Evolutionary conservation across 2,113 vertebrate species (phyloP).

Genomic region (Beaufortia kweichowensis): DNA sequence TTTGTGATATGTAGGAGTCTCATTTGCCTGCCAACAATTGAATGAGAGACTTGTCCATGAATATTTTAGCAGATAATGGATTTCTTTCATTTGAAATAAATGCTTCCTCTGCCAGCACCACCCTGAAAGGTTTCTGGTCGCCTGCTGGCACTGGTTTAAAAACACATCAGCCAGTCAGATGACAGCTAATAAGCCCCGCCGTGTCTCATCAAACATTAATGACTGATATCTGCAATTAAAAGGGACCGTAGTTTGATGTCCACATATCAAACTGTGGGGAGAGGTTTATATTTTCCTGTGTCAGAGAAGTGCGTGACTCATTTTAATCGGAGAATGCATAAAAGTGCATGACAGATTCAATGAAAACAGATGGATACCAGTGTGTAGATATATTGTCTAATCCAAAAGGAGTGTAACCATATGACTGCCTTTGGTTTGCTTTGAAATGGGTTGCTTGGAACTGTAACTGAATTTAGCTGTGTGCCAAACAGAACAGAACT

Average conservation of each 20-base stretch:
- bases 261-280: constrained; percentile 38
- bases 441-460: constrained; percentile 32
- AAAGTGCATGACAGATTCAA: constrained; percentile 44
- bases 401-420: constrained; percentile 50
- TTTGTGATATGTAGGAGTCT: constrained; percentile 59
- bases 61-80: constrained; percentile 44
- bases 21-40: constrained; percentile 68
- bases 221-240: constrained; percentile 67
- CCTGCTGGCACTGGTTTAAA: constrained; percentile 53
- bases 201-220: constrained; percentile 70
- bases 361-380: constrained; percentile 58
- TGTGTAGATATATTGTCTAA: constrained; percentile 47
- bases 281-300: constrained; percentile 31
- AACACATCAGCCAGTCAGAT: constrained; percentile 59
- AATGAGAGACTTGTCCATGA: constrained; percentile 56
- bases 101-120: constrained; percentile 24
- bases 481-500: constrained; percentile 10
- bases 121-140: constrained; percentile 23
- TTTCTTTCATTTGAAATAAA: constrained; percentile 53
- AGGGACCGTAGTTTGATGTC: constrained; percentile 58
- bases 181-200: constrained; percentile 57
- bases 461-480: constrained; percentile 36
- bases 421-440: constrained; percentile 47
- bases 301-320: constrained; percentile 50
- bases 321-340: constrained; percentile 34